phyloP scores from a whole-genome alignment of 2,797 vertebrate genomes.

The Rachycentron canadum region DNA sequence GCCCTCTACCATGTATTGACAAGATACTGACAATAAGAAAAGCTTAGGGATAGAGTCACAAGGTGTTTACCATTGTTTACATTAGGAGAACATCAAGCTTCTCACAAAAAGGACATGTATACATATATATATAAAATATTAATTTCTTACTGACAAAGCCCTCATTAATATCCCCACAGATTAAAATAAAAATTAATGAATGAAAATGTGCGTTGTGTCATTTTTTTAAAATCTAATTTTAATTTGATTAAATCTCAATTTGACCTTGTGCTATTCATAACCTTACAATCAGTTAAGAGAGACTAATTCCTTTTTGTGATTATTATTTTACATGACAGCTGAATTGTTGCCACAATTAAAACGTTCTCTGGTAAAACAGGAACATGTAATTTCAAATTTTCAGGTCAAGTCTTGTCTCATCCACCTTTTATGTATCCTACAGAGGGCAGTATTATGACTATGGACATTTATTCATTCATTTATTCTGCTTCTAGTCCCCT shows the following conservation, averaged over 20 bases:
- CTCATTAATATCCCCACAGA: background rate
- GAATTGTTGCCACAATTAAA: conserved; percentile 10
- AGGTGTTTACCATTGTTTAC: too few relatives aligned
- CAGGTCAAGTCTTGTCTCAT: conserved; percentile 36
- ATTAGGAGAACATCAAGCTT: too few relatives aligned
- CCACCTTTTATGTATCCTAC: conserved; percentile 50
- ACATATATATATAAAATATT: too few relatives aligned
- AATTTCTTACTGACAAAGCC: background rate
- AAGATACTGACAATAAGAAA: background rate
- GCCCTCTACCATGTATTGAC: background rate
- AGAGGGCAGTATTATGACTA: conserved; percentile 68
- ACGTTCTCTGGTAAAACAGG: conserved; percentile 18
- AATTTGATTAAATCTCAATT: conserved; percentile 4
- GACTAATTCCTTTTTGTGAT: conserved; percentile 2
- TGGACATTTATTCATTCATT: conserved; percentile 35
- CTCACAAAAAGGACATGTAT: too few relatives aligned
- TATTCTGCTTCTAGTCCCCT: background rate
- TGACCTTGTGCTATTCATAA: background rate
- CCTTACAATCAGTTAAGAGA: background rate
- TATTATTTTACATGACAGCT: conserved; percentile 9
- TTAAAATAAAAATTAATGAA: conserved; percentile 4
- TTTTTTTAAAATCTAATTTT: background rate
- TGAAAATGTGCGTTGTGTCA: background rate
- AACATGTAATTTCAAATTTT: conserved; percentile 40
- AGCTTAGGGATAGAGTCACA: background rate